Conservation (phyloP, 37 sponge, comb jelly and placozoan genomes). For the Agelas oroides region DNA sequence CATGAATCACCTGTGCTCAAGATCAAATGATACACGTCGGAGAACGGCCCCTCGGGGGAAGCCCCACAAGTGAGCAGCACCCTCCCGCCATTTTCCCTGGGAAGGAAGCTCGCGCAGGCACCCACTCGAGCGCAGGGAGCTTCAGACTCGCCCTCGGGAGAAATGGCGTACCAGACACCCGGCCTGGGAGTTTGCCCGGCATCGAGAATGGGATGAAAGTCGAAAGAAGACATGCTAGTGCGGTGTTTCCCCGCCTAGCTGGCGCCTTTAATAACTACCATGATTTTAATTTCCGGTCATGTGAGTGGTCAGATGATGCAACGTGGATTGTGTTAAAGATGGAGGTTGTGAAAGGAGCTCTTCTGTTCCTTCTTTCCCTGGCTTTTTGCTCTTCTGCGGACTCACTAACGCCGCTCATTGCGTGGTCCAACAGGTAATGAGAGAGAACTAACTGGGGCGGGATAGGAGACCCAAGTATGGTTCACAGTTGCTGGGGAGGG, state of each 20-base stretch:
- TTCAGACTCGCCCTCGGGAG: conserved; percentile 16
- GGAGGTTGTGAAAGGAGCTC: neutral
- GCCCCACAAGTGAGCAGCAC: conserved; percentile 36
- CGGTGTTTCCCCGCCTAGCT: neutral
- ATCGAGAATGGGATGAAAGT: conserved; percentile 38
- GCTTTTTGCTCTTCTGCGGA: neutral
- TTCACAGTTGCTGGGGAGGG: neutral
- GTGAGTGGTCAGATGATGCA: neutral
- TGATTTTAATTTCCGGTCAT: neutral
- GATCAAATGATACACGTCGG: conserved; percentile 22
- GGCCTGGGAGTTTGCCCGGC: conserved; percentile 21
- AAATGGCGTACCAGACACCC: conserved; percentile 33
- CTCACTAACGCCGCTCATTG: conserved; percentile 27
- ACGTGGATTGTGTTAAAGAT: neutral
- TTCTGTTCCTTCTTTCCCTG: conserved; percentile 2
- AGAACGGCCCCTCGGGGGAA: conserved; percentile 32
- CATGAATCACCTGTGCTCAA: no score
- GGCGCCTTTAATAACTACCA: neutral
- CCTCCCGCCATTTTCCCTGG: neutral
- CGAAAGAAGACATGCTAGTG: conserved; percentile 10
- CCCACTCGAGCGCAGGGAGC: conserved; percentile 33
- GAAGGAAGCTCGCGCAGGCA: conserved; percentile 20
- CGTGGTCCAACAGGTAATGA: conserved; percentile 53
- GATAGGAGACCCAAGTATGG: no score
- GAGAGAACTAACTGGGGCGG: no score